phyloP scores from a whole-genome alignment of 2,113 vertebrate genomes.

The Talpa occidentalis region DNA sequence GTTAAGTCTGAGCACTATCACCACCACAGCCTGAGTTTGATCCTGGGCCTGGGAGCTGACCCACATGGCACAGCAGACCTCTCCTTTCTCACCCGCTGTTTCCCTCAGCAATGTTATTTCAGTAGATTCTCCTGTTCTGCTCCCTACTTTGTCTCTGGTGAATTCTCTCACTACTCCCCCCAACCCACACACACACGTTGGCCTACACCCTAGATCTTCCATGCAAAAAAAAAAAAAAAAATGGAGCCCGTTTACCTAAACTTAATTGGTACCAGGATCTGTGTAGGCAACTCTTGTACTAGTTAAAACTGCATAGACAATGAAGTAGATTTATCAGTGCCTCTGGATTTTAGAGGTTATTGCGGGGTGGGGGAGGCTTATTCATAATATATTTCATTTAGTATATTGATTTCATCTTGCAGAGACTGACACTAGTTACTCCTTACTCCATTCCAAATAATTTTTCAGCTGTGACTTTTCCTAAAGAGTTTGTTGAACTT shows the following conservation, averaged over 20 bases:
- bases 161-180: no score
- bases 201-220: no score
- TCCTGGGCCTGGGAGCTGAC: no score
- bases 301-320: not conserved
- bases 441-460: not conserved
- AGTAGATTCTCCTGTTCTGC: no score
- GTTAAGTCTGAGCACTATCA: no score
- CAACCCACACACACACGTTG: no score
- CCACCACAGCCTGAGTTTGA: no score
- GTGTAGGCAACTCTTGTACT: not conserved
- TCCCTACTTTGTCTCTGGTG: no score
- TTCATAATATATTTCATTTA: not conserved
- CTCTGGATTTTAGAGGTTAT: not conserved
- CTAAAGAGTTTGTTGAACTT: not conserved
- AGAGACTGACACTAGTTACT: not conserved
- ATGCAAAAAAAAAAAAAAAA: not conserved
- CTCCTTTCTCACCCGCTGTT: no score
- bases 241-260: not conserved
- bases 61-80: no score
- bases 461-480: not conserved
- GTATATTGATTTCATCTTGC: not conserved
- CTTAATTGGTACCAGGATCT: not conserved
- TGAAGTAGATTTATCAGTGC: not conserved
- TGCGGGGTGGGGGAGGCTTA: not conserved
- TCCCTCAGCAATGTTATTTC: no score